Conservation (phyloP, 2,113 vertebrate species). For the Chrysemys picta region DNA sequence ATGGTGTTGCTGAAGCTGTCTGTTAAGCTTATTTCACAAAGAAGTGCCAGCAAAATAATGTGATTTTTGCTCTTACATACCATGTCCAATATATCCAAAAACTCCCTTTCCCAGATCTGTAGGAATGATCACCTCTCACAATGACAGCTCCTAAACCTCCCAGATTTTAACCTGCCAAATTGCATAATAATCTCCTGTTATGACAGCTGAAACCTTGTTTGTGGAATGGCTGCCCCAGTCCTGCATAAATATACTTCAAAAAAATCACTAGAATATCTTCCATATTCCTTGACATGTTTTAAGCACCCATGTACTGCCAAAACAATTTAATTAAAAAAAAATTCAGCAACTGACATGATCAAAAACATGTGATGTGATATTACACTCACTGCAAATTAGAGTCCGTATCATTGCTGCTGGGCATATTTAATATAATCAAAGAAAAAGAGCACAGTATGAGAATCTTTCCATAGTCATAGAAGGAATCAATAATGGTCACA, state of each 20-base stretch:
- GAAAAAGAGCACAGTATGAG: neutral
- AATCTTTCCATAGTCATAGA: neutral
- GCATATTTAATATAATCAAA: neutral
- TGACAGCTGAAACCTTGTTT: slow-evolving; percentile 4
- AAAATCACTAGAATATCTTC: neutral
- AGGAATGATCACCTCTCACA: neutral
- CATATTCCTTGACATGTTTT: neutral
- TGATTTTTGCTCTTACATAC: neutral
- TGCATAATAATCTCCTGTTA: neutral
- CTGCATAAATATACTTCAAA: neutral
- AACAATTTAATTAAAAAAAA: neutral
- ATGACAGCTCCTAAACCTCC: neutral
- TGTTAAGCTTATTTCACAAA: neutral
- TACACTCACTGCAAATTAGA: slow-evolving; percentile 19
- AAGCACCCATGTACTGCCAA: slow-evolving; percentile 4
- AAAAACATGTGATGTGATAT: slow-evolving; percentile 23
- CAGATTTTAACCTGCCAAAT: neutral
- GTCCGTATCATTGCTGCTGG: neutral
- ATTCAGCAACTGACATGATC: slow-evolving; percentile 45
- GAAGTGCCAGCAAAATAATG: neutral
- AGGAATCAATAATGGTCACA: neutral
- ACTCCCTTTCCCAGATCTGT: neutral
- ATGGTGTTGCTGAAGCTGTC: neutral
- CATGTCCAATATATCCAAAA: neutral
- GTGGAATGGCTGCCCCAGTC: neutral